Evolutionary conservation across 2,113 vertebrate species (phyloP).

Genomic region (Psittacula cyanocephala): DNA sequence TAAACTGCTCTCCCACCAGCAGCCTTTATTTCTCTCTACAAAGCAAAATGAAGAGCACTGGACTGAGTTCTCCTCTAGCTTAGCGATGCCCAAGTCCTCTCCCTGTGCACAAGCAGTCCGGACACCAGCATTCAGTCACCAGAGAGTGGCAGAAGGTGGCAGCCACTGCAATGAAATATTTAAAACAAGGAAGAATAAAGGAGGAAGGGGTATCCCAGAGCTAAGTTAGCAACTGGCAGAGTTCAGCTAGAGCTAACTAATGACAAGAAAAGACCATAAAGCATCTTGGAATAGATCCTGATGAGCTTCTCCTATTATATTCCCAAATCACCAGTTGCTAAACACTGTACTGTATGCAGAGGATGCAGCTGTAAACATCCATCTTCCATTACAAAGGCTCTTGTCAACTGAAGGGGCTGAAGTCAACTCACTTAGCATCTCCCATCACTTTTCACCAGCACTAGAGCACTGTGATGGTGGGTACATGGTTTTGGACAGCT

Average conservation of each 20-base stretch:
- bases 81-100: accelerated
- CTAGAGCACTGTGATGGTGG: neutral
- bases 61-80: neutral
- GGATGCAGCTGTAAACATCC: neutral
- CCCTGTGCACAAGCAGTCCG: neutral
- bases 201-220: neutral
- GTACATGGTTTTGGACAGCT: neutral
- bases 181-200: neutral
- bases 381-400: neutral
- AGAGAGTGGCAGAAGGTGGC: neutral
- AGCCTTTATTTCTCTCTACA: neutral
- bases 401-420: neutral
- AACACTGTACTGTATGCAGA: neutral
- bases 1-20: neutral
- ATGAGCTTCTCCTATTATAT: neutral
- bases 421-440: neutral
- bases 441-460: accelerated
- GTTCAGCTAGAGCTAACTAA: neutral
- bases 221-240: neutral
- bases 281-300: neutral
- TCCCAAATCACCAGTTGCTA: neutral
- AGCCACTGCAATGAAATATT: neutral
- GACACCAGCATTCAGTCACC: neutral
- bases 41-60: neutral
- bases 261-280: neutral